phyloP scores from a whole-genome alignment of 2,113 vertebrate genomes.

The Sphyrna mokarran region DNA sequence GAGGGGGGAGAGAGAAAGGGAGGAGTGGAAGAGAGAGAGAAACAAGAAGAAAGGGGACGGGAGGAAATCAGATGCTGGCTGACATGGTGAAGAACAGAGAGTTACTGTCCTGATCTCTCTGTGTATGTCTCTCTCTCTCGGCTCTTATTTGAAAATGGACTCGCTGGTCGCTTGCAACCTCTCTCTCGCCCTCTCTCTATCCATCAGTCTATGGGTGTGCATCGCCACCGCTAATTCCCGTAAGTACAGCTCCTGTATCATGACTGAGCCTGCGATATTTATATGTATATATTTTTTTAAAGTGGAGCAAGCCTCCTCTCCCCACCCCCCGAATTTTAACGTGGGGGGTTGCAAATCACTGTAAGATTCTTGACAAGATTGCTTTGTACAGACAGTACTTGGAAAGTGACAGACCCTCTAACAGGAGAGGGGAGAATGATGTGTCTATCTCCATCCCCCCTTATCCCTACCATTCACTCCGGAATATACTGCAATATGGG shows the following conservation, averaged over 20 bases:
- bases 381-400: not conserved
- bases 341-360: not conserved
- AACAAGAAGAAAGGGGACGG: not conserved
- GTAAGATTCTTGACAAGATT: not conserved
- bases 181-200: not conserved
- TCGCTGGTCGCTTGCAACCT: not conserved
- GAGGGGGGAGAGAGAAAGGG: not conserved
- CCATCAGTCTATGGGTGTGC: conserved; percentile 6
- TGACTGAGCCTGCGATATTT: not conserved
- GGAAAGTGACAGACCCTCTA: not conserved
- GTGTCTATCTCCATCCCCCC: not conserved
- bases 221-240: not conserved
- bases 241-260: not conserved
- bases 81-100: conserved; percentile 6
- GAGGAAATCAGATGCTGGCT: not conserved
- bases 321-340: not conserved
- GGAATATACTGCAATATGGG: not conserved
- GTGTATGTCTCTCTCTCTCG: not conserved
- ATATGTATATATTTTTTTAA: not conserved
- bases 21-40: not conserved
- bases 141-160: conserved; percentile 19
- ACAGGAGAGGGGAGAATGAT: not conserved
- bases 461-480: not conserved
- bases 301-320: not conserved
- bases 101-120: not conserved